These are phyloP conservation scores for Stegodyphus dumicola DNA, from an alignment of 1,140 invertebrate genomes.

Conservation along the genomic window DNA sequence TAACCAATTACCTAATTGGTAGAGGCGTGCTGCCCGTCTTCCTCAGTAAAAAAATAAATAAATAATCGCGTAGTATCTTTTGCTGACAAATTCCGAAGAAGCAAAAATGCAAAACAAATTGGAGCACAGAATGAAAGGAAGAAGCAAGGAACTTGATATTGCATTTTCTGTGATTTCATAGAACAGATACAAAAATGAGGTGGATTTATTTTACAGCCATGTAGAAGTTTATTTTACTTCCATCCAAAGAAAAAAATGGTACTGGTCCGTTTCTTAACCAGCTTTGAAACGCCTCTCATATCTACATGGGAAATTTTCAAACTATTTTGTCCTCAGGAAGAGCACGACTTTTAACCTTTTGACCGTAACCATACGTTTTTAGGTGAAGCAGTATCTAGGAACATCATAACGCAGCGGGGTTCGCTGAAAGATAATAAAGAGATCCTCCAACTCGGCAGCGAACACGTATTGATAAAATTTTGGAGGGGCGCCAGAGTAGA, in stretches of 20 bases:
- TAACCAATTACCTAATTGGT: too few species aligned
- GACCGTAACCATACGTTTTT: not conserved
- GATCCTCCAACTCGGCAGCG: not conserved
- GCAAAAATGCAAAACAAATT: not conserved
- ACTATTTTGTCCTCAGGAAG: not conserved
- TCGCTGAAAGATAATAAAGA: not conserved
- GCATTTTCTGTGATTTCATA: not conserved
- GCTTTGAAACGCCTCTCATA: not conserved
- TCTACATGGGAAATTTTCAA: not conserved
- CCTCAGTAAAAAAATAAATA: too few species aligned
- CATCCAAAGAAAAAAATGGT: not conserved
- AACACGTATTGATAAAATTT: not conserved
- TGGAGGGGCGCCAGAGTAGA: not conserved
- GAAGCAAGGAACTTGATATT: not conserved
- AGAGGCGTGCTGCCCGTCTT: too few species aligned
- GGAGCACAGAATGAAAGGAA: not conserved
- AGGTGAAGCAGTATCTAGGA: not conserved
- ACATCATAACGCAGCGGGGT: not conserved
- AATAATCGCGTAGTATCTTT: conserved; percentile 22
- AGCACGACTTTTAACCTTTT: not conserved
- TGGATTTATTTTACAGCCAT: not conserved
- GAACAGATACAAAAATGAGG: conserved; percentile 4
- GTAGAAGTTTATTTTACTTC: conserved; percentile 4
- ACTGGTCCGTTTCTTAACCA: not conserved
- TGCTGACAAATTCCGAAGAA: conserved; percentile 2